Evolutionary conservation across 2,888 invertebrate genomes (phyloP).

Genomic region (Drosophila mettleri): DNA sequence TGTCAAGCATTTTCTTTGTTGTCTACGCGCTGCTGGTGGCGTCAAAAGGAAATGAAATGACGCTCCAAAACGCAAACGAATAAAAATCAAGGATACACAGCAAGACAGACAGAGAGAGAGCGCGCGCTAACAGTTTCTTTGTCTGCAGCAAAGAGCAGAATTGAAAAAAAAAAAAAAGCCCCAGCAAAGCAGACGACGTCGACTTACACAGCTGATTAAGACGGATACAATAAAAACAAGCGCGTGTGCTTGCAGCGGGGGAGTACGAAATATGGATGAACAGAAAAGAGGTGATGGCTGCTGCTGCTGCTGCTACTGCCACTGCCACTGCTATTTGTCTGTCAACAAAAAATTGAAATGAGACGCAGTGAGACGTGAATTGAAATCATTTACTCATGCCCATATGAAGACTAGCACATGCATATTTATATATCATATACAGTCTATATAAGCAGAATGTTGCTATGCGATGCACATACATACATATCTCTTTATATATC

Average conservation of each 20-base stretch:
- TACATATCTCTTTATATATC: too few relatives aligned
- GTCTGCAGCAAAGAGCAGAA: constrained; percentile 27
- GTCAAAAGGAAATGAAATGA: constrained; percentile 60
- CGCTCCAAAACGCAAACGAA: constrained; percentile 39
- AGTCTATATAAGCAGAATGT: constrained; percentile 11
- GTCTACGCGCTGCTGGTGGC: constrained; percentile 39
- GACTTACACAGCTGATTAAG: constrained; percentile 63
- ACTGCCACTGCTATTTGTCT: constrained; percentile 31
- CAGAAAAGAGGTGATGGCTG: constrained; percentile 4
- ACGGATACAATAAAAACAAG: constrained; percentile 32
- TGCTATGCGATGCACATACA: constrained; percentile 7
- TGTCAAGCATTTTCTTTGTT: constrained; percentile 52
- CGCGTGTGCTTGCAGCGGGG: constrained; percentile 12
- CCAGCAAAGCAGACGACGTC: constrained; percentile 23
- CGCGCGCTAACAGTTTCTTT: constrained; percentile 59
- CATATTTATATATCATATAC: neutral
- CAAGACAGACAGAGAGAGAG: constrained; percentile 6
- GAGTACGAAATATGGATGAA: constrained; percentile 17
- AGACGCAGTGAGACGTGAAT: constrained; percentile 64
- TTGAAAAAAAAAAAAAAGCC: neutral
- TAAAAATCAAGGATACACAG: constrained; percentile 69
- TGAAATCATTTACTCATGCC: constrained; percentile 65
- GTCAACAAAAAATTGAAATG: constrained; percentile 56
- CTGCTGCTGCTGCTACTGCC: constrained; percentile 12
- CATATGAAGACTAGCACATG: constrained; percentile 36